phyloP scores from a whole-genome alignment of 2,888 invertebrate genomes.

The Andrena minutula region DNA sequence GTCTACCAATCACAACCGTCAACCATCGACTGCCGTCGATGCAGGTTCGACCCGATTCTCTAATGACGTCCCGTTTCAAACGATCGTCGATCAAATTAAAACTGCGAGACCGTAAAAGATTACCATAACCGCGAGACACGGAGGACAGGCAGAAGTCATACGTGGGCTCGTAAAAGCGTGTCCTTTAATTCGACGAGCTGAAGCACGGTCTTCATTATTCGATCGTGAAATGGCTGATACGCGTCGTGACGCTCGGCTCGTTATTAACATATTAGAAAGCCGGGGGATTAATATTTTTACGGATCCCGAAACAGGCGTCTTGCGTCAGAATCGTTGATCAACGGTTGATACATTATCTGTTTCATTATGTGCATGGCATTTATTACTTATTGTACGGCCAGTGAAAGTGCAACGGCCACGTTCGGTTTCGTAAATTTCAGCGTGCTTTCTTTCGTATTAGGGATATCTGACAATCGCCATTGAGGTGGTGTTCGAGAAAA shows the following conservation, averaged over 20 bases:
- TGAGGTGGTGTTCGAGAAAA: slow-evolving; percentile 14
- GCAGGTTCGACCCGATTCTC: neutral
- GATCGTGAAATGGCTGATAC: slow-evolving; percentile 57
- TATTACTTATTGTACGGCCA: slow-evolving; percentile 58
- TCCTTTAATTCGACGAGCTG: slow-evolving; percentile 40
- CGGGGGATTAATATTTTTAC: slow-evolving; percentile 52
- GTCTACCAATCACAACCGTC: neutral
- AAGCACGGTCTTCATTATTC: slow-evolving; percentile 51
- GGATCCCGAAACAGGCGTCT: slow-evolving; percentile 43
- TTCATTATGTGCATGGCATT: slow-evolving; percentile 62
- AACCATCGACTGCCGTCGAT: neutral
- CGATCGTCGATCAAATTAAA: slow-evolving; percentile 22
- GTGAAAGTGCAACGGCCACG: slow-evolving; percentile 45
- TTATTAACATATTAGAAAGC: slow-evolving; percentile 65
- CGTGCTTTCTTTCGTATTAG: slow-evolving; percentile 44
- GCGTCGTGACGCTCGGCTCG: slow-evolving; percentile 51
- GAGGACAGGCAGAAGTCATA: neutral
- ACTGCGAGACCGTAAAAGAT: slow-evolving; percentile 24
- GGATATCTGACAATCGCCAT: neutral
- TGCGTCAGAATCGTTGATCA: slow-evolving; percentile 59
- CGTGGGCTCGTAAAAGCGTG: slow-evolving; percentile 28
- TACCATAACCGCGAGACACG: slow-evolving; percentile 6
- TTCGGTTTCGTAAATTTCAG: slow-evolving; percentile 48
- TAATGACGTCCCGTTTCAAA: neutral
- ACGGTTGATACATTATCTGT: slow-evolving; percentile 58